These are phyloP conservation scores for Heliconius sara DNA, from an alignment of 2,888 invertebrate genomes.

Conservation along the genomic window DNA sequence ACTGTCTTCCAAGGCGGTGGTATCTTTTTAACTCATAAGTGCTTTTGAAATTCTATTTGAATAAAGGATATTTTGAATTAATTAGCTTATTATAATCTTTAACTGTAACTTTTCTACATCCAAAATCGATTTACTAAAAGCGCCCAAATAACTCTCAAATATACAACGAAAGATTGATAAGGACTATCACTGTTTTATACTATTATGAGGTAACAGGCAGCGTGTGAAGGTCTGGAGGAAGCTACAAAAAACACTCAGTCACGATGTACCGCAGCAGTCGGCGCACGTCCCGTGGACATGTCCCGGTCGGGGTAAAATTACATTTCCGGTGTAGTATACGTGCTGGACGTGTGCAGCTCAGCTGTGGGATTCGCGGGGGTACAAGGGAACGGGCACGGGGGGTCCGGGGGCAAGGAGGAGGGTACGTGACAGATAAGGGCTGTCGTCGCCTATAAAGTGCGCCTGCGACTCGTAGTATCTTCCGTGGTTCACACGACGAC, in stretches of 20 bases:
- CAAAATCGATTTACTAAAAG: no score
- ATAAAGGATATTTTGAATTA: no score
- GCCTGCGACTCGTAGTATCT: conserved; percentile 22
- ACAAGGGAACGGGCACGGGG: background rate
- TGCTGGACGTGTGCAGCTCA: conserved; percentile 29
- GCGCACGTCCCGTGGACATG: conserved; percentile 46
- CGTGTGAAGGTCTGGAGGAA: conserved; percentile 42
- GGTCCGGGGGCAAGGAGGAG: background rate
- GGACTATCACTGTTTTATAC: conserved; percentile 2
- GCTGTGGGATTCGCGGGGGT: background rate
- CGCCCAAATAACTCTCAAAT: background rate
- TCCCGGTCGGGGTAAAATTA: conserved; percentile 42
- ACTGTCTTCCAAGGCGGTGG: background rate
- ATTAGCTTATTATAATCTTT: no score
- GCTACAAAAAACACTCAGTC: conserved; percentile 43
- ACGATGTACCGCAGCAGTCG: conserved; percentile 44
- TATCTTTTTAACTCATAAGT: no score
- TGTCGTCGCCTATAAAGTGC: conserved; percentile 23
- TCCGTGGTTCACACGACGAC: conserved; percentile 26
- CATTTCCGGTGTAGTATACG: conserved; percentile 42
- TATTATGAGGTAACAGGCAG: conserved; percentile 19
- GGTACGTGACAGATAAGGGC: conserved; percentile 31
- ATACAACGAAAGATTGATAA: background rate
- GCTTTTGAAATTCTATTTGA: no score
- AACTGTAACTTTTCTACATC: no score